Base-by-base conservation (phyloP, 2,113 vertebrate species). In the Nesogale talazaci region DNA sequence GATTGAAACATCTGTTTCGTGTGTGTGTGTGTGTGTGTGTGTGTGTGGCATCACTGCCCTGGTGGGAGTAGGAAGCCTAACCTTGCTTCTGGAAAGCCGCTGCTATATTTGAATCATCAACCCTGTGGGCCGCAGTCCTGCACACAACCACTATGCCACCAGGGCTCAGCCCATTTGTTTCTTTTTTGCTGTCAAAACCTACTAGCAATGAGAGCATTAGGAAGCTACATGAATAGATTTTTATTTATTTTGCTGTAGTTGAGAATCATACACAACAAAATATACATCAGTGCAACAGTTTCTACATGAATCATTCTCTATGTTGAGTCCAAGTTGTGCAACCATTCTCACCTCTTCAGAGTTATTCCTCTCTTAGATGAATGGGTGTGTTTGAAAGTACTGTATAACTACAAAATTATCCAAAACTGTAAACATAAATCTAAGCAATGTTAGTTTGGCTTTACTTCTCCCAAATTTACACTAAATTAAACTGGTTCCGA, bases 401-500 rank as follows among this genome's bases (percentile, higher is more conserved):
- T 70, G 6, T 81, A 7, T 57, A 85, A 25, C 61, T 70, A 2
- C 84, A 83, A 95, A 88, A 65, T 82, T 34, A 56, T 63, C 69
- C 61, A 61, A 85, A 81, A 70, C 40, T 70, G 0, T 86, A 67
- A 75, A 76, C 52, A 22, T 52, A 89, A 76, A 25, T 38, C 70
- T 42, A 25, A 75, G n/a, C n/a, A 91, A 79, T 91, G 69, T 78
- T 75, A 3, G 85, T 40, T 85, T 67, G 86, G 57, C 61, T 86
- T 75, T 76, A 57, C 72, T 91, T 93, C 75, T 25, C 42, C 75
- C 29, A 38, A 80, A 80, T 89, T 74, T 93, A 36, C 9, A 67
- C 20, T 95, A 93, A 78, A 40, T 69, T 86, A 96, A 88, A 92
- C 65, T 29, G 74, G 25, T 81, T 90, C 38, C 34, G 83, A 57